Conservation (phyloP, 2,113 vertebrate genomes). For the Guaruba guarouba region DNA sequence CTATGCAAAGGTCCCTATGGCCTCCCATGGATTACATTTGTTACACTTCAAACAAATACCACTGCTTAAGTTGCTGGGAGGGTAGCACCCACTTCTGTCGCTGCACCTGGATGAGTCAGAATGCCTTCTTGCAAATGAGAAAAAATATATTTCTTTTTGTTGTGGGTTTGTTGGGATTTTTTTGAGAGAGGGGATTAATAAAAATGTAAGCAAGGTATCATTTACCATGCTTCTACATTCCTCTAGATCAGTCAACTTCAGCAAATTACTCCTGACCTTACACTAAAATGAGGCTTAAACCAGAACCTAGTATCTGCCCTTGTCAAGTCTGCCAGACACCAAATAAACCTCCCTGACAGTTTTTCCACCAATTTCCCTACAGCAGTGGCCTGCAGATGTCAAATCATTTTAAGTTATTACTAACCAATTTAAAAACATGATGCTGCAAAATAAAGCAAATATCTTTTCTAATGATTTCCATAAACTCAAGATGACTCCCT, state of each 20-base stretch:
- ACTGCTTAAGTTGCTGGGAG: fast-evolving
- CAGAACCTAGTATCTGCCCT: not conserved
- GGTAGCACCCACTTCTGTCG: fast-evolving
- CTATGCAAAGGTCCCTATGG: fast-evolving
- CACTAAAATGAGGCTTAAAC: not conserved
- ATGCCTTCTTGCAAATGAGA: not conserved
- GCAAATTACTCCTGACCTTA: not conserved
- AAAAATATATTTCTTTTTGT: not conserved
- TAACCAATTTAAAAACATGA: not conserved
- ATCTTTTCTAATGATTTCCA: not conserved
- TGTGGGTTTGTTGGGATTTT: not conserved
- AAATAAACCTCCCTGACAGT: not conserved
- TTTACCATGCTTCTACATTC: not conserved
- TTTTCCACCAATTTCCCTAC: not conserved
- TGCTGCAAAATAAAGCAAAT: not conserved
- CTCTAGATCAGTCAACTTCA: not conserved
- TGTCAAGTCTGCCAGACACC: not conserved
- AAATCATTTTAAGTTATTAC: not conserved
- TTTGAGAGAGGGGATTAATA: not conserved
- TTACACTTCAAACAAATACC: not conserved
- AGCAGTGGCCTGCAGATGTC: not conserved
- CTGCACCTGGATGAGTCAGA: fast-evolving
- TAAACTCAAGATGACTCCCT: not conserved
- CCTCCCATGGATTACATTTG: fast-evolving
- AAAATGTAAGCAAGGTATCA: fast-evolving